Evolutionary conservation across 1,140 invertebrate species (phyloP).

Genomic region (Drosophila subpulchrella): DNA sequence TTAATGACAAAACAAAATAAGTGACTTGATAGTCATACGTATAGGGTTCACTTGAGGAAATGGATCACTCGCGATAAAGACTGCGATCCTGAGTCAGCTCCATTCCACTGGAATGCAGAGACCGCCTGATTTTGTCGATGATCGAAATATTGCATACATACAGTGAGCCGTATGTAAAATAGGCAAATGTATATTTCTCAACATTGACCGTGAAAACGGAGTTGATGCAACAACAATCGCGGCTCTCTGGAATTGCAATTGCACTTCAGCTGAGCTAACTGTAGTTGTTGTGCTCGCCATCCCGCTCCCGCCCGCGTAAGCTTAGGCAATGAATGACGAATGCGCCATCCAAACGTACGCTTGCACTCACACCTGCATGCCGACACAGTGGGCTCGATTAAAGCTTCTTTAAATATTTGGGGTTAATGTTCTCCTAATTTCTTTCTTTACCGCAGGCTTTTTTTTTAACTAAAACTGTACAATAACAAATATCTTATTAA

Average conservation of each 20-base stretch:
- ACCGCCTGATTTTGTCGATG: conserved; percentile 4
- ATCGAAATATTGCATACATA: not conserved
- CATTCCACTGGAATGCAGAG: not conserved
- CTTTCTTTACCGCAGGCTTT: not conserved
- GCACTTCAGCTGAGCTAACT: conserved; percentile 37
- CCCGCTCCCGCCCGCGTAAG: not conserved
- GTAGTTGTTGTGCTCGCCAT: conserved; percentile 34
- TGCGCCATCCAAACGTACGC: conserved; percentile 32
- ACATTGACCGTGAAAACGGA: conserved; percentile 63
- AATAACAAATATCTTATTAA: no score
- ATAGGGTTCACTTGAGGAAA: not conserved
- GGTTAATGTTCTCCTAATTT: not conserved
- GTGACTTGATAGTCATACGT: not conserved
- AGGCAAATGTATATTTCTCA: conserved; percentile 8
- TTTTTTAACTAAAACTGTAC: no score
- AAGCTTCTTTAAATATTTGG: not conserved
- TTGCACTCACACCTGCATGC: conserved; percentile 10
- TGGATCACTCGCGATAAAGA: conserved; percentile 2
- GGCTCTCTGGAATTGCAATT: conserved; percentile 15
- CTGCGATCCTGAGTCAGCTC: conserved; percentile 5
- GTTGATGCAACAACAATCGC: conserved; percentile 38
- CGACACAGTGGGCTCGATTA: conserved; percentile 16
- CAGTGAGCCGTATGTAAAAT: not conserved
- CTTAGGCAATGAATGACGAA: conserved; percentile 54
- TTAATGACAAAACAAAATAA: not conserved